Evolutionary conservation across 2,797 vertebrate genomes (phyloP), one percentile per base, ranked within the genome.

Genomic region (Psittacula derbiana): DNA sequence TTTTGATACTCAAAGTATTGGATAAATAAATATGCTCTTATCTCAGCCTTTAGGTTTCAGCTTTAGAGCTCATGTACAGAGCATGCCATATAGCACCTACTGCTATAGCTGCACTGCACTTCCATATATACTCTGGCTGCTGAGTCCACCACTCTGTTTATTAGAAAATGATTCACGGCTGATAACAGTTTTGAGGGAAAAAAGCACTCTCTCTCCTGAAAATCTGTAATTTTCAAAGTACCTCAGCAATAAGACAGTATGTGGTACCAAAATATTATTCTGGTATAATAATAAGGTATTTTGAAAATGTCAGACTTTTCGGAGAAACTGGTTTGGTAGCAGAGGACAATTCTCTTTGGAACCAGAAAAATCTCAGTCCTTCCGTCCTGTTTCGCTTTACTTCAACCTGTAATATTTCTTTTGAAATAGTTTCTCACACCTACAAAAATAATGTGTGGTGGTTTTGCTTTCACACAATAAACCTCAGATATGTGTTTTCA

Each of bases 51-150:
- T 67, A 40, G 7, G 11, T 71, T 85, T 85, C n/a, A 12, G 8
- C 16, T 83, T 74, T 36, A 86, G 55, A 55, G 12, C 36, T 27
- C 1, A 0, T 28, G 4, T 27, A 18, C 25, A 72, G 61, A 86
- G 17, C 0, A 0, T 31, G 38, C 11, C 4, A 3, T 40, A 11
- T 6, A 33, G 28, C n/a, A 40, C 31, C 43, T 57, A 2, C 16
- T 65, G 38, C 17, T 44, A 10, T 10, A 62, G 24, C 21, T n/a
- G 12, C 10, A 17, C 20, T 61, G 25, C 19, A 43, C 25, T 67
- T 67, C 12, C 5, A 16, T 13, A 18, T 16, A 11, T 4, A 12
- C 67, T 8, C 4, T 44, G 21, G 60, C 14, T 57, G 41, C 23
- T 83, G 28, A 74, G 8, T 15, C n/a, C 33, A 36, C 0, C 0